Evolutionary conservation across 2,888 invertebrate species (phyloP).

Genomic region (Phengaris arion): DNA sequence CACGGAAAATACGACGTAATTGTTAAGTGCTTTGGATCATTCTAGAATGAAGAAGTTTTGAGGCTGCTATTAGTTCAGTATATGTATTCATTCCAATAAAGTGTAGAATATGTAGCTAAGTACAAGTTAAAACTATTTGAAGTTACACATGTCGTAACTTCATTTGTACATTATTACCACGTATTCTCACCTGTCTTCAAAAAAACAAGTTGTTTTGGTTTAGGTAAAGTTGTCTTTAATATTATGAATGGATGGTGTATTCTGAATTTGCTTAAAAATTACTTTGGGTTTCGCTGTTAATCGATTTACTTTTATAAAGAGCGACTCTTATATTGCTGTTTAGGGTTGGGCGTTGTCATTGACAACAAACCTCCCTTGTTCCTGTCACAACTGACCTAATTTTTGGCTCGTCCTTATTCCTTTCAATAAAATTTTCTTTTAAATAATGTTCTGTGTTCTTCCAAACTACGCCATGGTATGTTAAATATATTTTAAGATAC

Average conservation of each 20-base stretch:
- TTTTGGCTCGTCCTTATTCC: neutral
- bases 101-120: too few relatives aligned
- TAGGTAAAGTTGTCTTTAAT: neutral
- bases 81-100: too few relatives aligned
- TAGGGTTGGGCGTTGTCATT: constrained; percentile 21
- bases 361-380: constrained; percentile 18
- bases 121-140: neutral
- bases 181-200: neutral
- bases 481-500: too few relatives aligned
- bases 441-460: neutral
- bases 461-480: too few relatives aligned
- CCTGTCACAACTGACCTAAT: constrained; percentile 7
- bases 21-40: too few relatives aligned
- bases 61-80: too few relatives aligned
- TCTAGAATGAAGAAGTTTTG: too few relatives aligned
- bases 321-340: neutral
- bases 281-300: constrained; percentile 15
- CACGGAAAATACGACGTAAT: too few relatives aligned
- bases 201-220: neutral
- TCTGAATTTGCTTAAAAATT: neutral
- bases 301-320: constrained; percentile 5
- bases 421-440: neutral
- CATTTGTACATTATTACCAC: constrained; percentile 3
- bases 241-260: neutral
- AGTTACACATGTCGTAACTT: neutral